Conservation (phyloP, 2,797 vertebrate species). For the Dendrocincla fuliginosa region DNA sequence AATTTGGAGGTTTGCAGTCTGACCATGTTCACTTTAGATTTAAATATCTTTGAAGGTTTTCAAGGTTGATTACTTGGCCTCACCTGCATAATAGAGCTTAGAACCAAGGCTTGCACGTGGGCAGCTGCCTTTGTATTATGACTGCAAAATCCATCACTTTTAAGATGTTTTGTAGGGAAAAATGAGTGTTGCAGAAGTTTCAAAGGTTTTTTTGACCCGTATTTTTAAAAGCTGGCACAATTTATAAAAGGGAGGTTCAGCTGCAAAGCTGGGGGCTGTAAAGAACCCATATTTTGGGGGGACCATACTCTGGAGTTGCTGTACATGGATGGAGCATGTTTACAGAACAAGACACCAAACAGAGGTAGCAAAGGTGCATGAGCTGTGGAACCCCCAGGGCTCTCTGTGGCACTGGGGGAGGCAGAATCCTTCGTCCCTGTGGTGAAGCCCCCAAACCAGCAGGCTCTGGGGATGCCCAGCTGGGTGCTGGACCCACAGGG, state of each 20-base stretch:
- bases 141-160: neutral
- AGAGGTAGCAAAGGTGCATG: accelerated
- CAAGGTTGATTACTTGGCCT: neutral
- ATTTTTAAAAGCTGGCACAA: neutral
- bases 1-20: neutral
- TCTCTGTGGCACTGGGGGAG: neutral
- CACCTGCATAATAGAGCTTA: neutral
- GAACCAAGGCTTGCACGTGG: neutral
- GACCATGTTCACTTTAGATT: neutral
- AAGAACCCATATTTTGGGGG: accelerated
- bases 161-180: neutral
- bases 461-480: neutral
- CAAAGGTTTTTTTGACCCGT: neutral
- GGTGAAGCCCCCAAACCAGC: neutral
- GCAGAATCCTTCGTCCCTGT: neutral
- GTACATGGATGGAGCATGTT: neutral
- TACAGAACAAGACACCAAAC: neutral
- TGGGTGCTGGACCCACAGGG: neutral
- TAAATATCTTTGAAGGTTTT: neutral
- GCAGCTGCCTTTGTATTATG: neutral
- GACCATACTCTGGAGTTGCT: neutral
- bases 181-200: neutral
- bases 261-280: neutral
- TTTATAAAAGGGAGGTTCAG: neutral
- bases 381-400: neutral